phyloP scores from a whole-genome alignment of 2,797 vertebrate genomes.

The Rhabdophis nuchalis region DNA sequence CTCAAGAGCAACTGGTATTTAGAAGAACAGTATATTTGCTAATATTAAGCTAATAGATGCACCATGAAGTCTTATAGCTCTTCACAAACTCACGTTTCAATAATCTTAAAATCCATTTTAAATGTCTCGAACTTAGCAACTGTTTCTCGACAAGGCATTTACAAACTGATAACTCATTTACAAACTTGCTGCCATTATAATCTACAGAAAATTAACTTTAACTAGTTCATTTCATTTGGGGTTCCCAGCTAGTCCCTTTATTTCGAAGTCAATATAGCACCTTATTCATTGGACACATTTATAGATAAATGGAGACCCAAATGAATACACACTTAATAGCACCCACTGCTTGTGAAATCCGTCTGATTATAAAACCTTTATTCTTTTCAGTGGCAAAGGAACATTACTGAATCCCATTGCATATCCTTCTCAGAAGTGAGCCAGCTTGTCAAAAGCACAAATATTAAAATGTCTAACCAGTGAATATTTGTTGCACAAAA shows the following conservation, averaged over 20 bases:
- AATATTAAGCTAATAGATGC: background rate
- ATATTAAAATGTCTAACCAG: conserved; percentile 31
- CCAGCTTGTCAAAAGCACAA: background rate
- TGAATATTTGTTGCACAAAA: conserved; percentile 12
- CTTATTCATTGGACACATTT: background rate
- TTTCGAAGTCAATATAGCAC: background rate
- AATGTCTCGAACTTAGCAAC: background rate
- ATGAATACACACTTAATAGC: background rate
- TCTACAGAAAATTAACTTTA: background rate
- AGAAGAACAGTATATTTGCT: background rate
- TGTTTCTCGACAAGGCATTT: background rate
- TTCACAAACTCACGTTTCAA: background rate
- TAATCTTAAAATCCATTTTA: background rate
- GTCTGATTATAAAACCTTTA: conserved; percentile 5
- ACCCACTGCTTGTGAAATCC: background rate
- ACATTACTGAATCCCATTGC: conserved; percentile 39
- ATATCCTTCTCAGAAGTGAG: conserved; percentile 43
- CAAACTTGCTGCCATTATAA: background rate
- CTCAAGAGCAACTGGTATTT: background rate
- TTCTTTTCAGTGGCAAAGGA: conserved; percentile 33
- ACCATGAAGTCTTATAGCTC: background rate
- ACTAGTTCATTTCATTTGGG: background rate
- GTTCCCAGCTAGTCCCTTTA: background rate
- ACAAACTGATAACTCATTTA: background rate
- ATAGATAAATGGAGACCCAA: background rate